A percentile compares a stretch with the other conserved stretches of the same genome.
phyloP scores from a whole-genome alignment of 2,797 vertebrate species.

The Oophaga sylvatica region DNA sequence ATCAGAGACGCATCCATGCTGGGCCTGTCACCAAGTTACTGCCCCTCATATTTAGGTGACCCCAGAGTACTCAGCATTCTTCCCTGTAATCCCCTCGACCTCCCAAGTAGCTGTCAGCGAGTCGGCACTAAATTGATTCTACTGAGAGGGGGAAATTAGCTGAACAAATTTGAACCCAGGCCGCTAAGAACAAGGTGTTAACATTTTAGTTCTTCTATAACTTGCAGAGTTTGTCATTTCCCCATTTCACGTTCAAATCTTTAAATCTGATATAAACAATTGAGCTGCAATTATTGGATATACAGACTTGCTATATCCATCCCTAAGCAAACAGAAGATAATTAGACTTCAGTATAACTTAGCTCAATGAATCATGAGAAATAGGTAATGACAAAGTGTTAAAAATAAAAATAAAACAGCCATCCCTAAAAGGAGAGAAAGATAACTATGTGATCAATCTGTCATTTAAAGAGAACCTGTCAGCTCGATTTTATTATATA shows the following conservation, averaged over 20 bases:
- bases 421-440: too few species aligned
- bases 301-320: not conserved
- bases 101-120: constrained; percentile 13
- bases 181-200: not conserved
- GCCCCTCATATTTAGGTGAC: not conserved
- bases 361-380: too few species aligned
- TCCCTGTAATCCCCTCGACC: constrained; percentile 5
- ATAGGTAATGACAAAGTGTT: too few species aligned
- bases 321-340: too few species aligned
- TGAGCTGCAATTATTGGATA: not conserved
- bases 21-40: not conserved
- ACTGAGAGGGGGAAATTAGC: constrained; percentile 6
- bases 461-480: too few species aligned
- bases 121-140: not conserved
- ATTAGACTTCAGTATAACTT: too few species aligned
- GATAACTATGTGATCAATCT: too few species aligned
- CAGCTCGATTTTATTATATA: too few species aligned
- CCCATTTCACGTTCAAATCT: not conserved
- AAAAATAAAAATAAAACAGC: too few species aligned
- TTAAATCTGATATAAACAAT: constrained; percentile 5
- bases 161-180: not conserved
- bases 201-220: not conserved
- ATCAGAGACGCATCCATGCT: not conserved
- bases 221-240: not conserved
- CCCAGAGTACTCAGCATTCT: not conserved